Conservation (phyloP, 2,888 invertebrate genomes). For the Parelbella ahira region DNA sequence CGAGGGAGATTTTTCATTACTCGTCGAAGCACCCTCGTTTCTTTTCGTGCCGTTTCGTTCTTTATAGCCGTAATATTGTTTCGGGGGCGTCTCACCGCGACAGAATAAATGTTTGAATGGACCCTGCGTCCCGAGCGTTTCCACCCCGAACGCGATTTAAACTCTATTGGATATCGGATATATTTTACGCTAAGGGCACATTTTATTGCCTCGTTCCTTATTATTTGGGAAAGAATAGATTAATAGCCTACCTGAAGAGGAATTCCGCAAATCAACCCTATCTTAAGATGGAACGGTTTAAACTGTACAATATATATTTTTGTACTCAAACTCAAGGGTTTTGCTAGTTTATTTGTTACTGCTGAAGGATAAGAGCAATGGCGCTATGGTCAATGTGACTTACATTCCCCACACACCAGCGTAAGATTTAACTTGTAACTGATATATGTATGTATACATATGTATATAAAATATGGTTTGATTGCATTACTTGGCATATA, state of each 20-base stretch:
- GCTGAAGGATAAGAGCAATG: no score
- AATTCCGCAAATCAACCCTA: conserved; percentile 16
- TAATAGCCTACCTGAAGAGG: conserved; percentile 24
- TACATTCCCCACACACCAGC: no score
- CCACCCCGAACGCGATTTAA: conserved; percentile 40
- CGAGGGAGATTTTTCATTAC: conserved; percentile 62
- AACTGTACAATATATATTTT: no score
- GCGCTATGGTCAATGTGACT: no score
- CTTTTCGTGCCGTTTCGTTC: conserved; percentile 47
- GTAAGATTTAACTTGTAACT: no score
- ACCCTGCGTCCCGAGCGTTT: conserved; percentile 33
- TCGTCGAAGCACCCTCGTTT: conserved; percentile 45
- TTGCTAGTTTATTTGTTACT: no score
- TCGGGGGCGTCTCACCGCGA: conserved; percentile 47
- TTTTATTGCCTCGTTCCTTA: conserved; percentile 49
- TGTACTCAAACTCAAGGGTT: no score
- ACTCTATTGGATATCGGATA: conserved; percentile 57
- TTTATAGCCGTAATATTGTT: conserved; percentile 67
- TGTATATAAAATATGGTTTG: no score
- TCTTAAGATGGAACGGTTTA: no score
- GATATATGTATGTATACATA: no score
- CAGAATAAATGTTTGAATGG: conserved; percentile 62
- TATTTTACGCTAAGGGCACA: conserved; percentile 44
- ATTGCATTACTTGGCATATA: no score
- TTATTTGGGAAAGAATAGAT: conserved; percentile 40